These are phyloP conservation scores for Salvelinus fontinalis DNA, from an alignment of 2,113 vertebrate genomes.

Conservation along the genomic window DNA sequence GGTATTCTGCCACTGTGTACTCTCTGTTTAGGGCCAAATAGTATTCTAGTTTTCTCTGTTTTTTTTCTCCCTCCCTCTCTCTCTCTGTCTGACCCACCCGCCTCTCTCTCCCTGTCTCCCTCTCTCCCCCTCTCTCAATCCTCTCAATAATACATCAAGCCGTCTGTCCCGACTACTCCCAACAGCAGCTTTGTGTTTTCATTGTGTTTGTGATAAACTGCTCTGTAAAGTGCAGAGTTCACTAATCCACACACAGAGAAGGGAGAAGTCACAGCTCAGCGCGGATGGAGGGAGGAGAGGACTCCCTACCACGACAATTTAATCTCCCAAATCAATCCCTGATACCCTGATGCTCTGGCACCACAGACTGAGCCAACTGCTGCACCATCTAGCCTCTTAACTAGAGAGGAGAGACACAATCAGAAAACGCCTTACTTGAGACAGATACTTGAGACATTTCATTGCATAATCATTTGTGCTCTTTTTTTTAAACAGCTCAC, in stretches of 20 bases:
- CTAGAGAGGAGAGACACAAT: conserved; percentile 11
- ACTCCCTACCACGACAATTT: conserved; percentile 48
- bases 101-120: not conserved
- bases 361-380: conserved; percentile 2
- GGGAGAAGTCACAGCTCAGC: conserved; percentile 49
- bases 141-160: conserved; percentile 35
- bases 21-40: too few species aligned
- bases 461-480: not conserved
- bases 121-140: conserved; percentile 2
- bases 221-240: conserved; percentile 59
- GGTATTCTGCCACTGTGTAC: too few species aligned
- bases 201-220: conserved; percentile 50
- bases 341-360: conserved; percentile 21
- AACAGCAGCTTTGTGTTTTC: conserved; percentile 44
- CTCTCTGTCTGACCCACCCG: too few species aligned
- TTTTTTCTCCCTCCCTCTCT: too few species aligned
- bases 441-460: not conserved
- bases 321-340: conserved; percentile 43
- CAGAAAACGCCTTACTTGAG: not conserved
- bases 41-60: too few species aligned
- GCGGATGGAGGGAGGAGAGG: conserved; percentile 1
- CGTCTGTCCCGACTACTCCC: conserved; percentile 14
- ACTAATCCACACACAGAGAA: conserved; percentile 42
- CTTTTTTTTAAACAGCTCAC: not conserved
- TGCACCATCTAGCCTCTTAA: conserved; percentile 29